Percentiles rank a stretch among this genome's conserved stretches.
Evolutionary conservation across 2,888 invertebrate genomes (phyloP).

Genomic region (Uropetala carovei): DNA sequence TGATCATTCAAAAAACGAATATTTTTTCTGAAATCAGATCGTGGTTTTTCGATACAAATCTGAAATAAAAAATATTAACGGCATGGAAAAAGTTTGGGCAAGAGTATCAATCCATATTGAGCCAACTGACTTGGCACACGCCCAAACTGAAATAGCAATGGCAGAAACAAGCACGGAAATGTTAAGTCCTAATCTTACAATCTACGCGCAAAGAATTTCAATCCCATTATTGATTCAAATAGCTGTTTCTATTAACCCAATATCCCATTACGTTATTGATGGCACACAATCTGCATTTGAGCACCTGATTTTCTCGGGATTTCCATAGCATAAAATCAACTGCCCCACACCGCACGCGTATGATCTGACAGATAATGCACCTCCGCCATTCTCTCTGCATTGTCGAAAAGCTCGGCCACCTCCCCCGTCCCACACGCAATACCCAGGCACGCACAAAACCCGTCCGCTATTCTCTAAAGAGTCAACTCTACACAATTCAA

Average conservation of each 20-base stretch:
- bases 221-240: background rate
- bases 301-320: background rate
- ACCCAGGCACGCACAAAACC: background rate
- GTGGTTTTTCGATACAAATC: too few species aligned
- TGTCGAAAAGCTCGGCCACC: background rate
- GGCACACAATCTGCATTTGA: background rate
- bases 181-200: too few species aligned
- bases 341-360: background rate
- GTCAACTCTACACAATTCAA: conserved; percentile 19
- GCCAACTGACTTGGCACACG: too few species aligned
- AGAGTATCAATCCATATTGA: too few species aligned
- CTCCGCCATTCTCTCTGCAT: background rate
- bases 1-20: too few species aligned
- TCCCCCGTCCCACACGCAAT: background rate
- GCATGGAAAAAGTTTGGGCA: too few species aligned
- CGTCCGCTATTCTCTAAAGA: conserved; percentile 17
- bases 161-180: too few species aligned
- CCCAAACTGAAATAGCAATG: too few species aligned
- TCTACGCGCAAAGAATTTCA: too few species aligned
- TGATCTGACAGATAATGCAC: conserved; percentile 2
- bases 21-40: too few species aligned
- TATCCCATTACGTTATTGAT: background rate
- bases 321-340: background rate
- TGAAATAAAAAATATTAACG: too few species aligned
- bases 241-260: background rate